Conservation (phyloP, 1,140 invertebrate genomes). For the Mercenaria mercenaria region DNA sequence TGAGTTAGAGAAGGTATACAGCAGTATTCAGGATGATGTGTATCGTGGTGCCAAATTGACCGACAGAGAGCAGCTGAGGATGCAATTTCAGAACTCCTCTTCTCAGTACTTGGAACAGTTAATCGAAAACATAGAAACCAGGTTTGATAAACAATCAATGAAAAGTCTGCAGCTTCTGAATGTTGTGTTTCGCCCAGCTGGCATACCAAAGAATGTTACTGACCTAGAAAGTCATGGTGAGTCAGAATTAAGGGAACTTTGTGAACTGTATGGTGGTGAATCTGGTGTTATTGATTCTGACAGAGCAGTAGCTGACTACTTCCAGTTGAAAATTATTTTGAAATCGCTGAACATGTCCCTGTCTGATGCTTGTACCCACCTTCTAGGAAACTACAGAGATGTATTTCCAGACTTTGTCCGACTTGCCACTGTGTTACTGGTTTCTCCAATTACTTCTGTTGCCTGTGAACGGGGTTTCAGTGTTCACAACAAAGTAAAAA, state of each 20-base stretch:
- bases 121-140: not conserved
- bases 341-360: not conserved
- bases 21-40: not conserved
- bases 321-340: constrained; percentile 5
- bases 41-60: not conserved
- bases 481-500: constrained; percentile 37
- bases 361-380: not conserved
- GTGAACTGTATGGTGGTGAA: not conserved
- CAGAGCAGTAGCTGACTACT: not conserved
- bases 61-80: not conserved
- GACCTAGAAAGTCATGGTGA: not conserved
- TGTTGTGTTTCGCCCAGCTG: not conserved
- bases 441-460: constrained; percentile 29
- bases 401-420: constrained; percentile 21
- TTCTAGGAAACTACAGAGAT: not conserved
- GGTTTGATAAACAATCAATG: constrained; percentile 20
- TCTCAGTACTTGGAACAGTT: not conserved
- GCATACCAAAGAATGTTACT: not conserved
- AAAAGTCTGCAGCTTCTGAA: not conserved
- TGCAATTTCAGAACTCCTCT: not conserved
- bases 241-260: not conserved
- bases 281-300: constrained; percentile 6
- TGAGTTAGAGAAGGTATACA: constrained; percentile 1
- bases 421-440: not conserved
- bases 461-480: constrained; percentile 46